Evolutionary conservation across 2,888 invertebrate genomes (phyloP).

Genomic region (Dioctria rufipes): DNA sequence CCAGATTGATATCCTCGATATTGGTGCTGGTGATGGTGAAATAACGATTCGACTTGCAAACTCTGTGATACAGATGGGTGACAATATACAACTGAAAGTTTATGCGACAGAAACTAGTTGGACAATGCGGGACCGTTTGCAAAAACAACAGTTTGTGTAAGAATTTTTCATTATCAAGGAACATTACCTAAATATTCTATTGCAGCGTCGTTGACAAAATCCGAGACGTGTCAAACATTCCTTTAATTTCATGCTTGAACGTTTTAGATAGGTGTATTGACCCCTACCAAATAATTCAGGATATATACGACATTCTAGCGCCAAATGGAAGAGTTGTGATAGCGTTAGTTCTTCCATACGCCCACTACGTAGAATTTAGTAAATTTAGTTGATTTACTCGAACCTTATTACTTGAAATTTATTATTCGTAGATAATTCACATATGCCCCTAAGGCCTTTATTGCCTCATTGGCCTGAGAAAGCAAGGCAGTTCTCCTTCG

Average conservation of each 20-base stretch:
- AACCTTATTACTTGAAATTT: background rate
- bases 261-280: constrained; percentile 93
- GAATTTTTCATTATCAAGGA: constrained; percentile 62
- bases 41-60: constrained; percentile 85
- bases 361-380: constrained; percentile 94
- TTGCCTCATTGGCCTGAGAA: constrained; percentile 77
- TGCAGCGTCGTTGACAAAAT: constrained; percentile 68
- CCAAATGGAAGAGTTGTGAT: constrained; percentile 84
- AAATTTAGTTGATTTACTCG: constrained; percentile 62
- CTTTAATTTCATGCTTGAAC: constrained; percentile 82
- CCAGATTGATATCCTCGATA: constrained; percentile 79
- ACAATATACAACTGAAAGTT: constrained; percentile 79
- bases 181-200: constrained; percentile 7
- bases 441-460: constrained; percentile 72
- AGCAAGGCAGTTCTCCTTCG: constrained; percentile 77
- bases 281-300: constrained; percentile 83
- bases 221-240: constrained; percentile 66
- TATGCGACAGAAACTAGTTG: constrained; percentile 94
- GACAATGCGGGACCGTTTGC: constrained; percentile 88
- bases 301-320: constrained; percentile 81
- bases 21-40: constrained; percentile 97
- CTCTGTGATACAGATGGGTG: constrained; percentile 79
- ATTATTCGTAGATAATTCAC: constrained; percentile 74
- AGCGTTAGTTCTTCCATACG: constrained; percentile 95
- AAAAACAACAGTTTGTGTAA: constrained; percentile 84